These are phyloP conservation scores for Papilio xuthus DNA, from an alignment of 1,140 invertebrate genomes.

Conservation along the genomic window DNA sequence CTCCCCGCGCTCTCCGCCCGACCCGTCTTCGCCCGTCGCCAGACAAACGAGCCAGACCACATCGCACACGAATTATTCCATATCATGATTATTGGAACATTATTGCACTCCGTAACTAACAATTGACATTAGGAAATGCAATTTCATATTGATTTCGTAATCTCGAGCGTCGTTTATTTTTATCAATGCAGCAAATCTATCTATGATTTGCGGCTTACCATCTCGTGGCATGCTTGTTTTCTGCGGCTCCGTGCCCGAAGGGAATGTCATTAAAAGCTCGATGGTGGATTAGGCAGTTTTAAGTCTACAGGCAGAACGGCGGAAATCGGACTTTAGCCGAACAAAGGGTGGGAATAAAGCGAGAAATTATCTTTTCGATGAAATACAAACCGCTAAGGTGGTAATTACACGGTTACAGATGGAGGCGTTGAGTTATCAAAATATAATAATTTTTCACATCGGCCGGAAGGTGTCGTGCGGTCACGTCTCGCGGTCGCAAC, in stretches of 20 bases:
- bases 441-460: slow-evolving; percentile 78
- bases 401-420: slow-evolving; percentile 78
- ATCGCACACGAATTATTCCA: slow-evolving; percentile 79
- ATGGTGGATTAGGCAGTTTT: slow-evolving; percentile 73
- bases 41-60: slow-evolving; percentile 60
- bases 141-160: slow-evolving; percentile 81
- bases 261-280: slow-evolving; percentile 78
- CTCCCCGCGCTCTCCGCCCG: slow-evolving; percentile 43
- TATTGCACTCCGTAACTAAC: slow-evolving; percentile 81
- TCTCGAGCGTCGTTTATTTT: slow-evolving; percentile 77
- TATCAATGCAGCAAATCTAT: slow-evolving; percentile 79
- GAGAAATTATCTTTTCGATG: slow-evolving; percentile 78
- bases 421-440: slow-evolving; percentile 77
- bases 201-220: slow-evolving; percentile 80
- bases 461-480: slow-evolving; percentile 74
- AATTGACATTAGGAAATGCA: slow-evolving; percentile 82
- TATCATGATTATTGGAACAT: slow-evolving; percentile 81
- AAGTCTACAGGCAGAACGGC: slow-evolving; percentile 77
- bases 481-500: slow-evolving; percentile 70
- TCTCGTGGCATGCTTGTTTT: slow-evolving; percentile 68
- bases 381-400: slow-evolving; percentile 75
- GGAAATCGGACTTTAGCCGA: slow-evolving; percentile 75
- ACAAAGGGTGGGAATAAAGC: slow-evolving; percentile 78
- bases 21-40: neutral
- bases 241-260: slow-evolving; percentile 67